These are phyloP conservation scores for Ariopsis seemanni DNA, from an alignment of 2,113 vertebrate species.

Conservation along the genomic window DNA sequence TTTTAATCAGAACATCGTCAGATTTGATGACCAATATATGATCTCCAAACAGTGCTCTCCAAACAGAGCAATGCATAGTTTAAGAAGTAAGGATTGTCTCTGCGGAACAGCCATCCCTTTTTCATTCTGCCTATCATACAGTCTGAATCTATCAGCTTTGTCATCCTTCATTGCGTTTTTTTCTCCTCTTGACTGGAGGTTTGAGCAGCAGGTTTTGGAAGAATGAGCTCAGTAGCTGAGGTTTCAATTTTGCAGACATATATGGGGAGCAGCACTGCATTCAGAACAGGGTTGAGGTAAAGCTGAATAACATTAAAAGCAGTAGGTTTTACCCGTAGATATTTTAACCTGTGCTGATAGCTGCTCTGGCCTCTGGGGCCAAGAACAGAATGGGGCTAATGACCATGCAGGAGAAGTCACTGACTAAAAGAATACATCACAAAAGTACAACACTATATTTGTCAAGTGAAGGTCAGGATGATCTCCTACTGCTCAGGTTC, in stretches of 20 bases:
- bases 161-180: conserved; percentile 9
- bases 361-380: neutral
- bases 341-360: neutral
- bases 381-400: neutral
- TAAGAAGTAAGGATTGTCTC: neutral
- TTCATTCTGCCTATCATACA: conserved; percentile 9
- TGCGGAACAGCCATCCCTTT: neutral
- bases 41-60: neutral
- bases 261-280: neutral
- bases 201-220: neutral
- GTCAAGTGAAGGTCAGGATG: neutral
- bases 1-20: neutral
- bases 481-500: neutral
- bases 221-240: neutral
- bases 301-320: neutral
- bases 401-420: neutral
- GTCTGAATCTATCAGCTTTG: neutral
- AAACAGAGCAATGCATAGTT: neutral
- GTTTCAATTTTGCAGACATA: neutral
- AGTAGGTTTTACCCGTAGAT: neutral
- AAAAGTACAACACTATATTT: neutral
- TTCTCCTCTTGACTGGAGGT: neutral
- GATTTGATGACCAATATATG: neutral
- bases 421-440: neutral
- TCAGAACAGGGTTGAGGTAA: neutral